A percentile compares a stretch with the other conserved stretches of the same genome.
These are phyloP conservation scores for Morone saxatilis DNA, from an alignment of 2,113 vertebrate species.

Conservation along the genomic window DNA sequence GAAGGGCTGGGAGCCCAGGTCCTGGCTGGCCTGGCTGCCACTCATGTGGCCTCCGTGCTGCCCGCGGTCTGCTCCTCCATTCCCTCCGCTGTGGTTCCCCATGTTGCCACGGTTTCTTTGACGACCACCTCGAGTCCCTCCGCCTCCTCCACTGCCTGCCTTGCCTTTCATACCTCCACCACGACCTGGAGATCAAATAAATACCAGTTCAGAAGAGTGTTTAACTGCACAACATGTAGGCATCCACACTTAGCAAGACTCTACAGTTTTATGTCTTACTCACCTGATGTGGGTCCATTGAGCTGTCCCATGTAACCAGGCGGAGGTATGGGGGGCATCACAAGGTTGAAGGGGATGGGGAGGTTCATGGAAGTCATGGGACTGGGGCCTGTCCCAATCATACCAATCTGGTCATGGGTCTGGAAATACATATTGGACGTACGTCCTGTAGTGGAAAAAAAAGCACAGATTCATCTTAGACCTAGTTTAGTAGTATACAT, in stretches of 20 bases:
- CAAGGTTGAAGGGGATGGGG: constrained; percentile 95
- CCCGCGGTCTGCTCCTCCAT: constrained; percentile 85
- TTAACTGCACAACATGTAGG: neutral
- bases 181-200: constrained; percentile 85
- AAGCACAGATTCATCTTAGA: neutral
- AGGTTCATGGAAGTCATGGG: constrained; percentile 94
- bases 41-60: constrained; percentile 88
- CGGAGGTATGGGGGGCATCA: constrained; percentile 94
- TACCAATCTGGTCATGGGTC: constrained; percentile 95
- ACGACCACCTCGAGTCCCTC: constrained; percentile 87
- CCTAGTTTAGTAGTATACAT: neutral
- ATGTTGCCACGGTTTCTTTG: constrained; percentile 91
- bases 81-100: constrained; percentile 89
- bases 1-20: constrained; percentile 95
- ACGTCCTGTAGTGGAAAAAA: constrained; percentile 82
- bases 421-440: constrained; percentile 97
- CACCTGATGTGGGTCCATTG: constrained; percentile 92
- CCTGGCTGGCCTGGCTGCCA: constrained; percentile 95
- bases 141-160: constrained; percentile 68
- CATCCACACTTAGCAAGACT: neutral
- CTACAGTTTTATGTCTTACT: neutral
- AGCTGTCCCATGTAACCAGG: constrained; percentile 92
- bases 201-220: neutral
- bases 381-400: constrained; percentile 92
- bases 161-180: constrained; percentile 94